Conservation (phyloP, 1,140 invertebrate genomes). For the Philopotamus ludificatus region DNA sequence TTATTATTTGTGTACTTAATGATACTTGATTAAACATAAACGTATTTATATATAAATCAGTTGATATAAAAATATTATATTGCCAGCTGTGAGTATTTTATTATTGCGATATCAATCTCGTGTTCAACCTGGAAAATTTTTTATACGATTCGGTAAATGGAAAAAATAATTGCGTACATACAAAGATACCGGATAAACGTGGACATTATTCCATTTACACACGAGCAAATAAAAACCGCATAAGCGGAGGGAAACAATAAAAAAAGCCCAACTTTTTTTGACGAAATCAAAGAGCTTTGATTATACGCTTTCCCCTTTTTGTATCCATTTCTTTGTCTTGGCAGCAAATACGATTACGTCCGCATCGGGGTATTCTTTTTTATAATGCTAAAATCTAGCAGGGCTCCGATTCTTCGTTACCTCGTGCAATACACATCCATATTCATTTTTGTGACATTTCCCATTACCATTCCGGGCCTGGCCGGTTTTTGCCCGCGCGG, state of each 20-base stretch:
- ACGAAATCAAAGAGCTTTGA: neutral
- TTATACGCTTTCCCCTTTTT: neutral
- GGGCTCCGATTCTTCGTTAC: neutral
- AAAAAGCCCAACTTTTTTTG: neutral
- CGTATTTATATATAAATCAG: no score
- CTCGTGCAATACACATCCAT: conserved; percentile 12
- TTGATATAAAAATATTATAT: no score
- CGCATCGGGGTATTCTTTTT: no score
- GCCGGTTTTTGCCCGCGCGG: neutral
- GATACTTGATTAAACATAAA: no score
- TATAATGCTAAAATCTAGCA: neutral
- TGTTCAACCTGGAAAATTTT: no score
- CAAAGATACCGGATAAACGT: neutral
- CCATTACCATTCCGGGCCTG: conserved; percentile 19
- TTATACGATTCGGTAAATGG: neutral
- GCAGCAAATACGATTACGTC: neutral
- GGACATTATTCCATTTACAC: neutral
- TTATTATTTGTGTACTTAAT: no score
- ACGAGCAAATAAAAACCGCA: neutral
- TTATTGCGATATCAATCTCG: no score
- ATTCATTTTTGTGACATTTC: conserved; percentile 29
- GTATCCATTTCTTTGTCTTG: neutral
- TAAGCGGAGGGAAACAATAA: no score
- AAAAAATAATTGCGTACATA: neutral
- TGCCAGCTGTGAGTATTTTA: no score